Conservation (phyloP, 2,113 vertebrate genomes). For the Sterna hirundo region DNA sequence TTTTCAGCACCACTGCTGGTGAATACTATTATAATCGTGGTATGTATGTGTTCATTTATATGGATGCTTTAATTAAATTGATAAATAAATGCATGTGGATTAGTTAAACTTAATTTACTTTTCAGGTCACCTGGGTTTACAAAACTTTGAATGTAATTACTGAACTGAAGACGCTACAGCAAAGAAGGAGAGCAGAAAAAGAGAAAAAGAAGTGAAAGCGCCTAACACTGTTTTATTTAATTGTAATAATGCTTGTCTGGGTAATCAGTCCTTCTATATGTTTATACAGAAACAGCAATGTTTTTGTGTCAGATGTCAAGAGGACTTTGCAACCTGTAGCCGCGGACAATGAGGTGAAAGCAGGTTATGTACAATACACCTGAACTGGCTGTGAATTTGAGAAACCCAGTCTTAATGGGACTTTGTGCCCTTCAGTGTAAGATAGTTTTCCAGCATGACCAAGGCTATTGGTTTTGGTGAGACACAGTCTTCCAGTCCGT, state of each 20-base stretch:
- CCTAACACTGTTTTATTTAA: neutral
- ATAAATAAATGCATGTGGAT: neutral
- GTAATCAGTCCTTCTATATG: neutral
- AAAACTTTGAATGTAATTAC: slow-evolving; percentile 89
- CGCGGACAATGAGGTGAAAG: neutral
- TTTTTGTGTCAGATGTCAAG: neutral
- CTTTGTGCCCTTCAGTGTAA: neutral
- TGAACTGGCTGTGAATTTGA: neutral
- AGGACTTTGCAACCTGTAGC: neutral
- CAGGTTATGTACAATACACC: neutral
- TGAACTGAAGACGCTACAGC: slow-evolving; percentile 85
- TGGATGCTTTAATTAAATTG: neutral
- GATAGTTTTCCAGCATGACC: neutral
- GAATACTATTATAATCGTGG: slow-evolving; percentile 92
- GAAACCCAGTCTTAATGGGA: neutral
- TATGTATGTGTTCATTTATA: slow-evolving; percentile 71
- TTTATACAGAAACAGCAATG: neutral
- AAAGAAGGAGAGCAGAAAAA: slow-evolving; percentile 77
- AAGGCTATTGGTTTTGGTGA: neutral
- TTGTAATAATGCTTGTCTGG: neutral
- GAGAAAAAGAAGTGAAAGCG: slow-evolving; percentile 61
- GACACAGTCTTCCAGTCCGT: neutral
- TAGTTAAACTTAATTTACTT: neutral
- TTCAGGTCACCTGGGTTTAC: slow-evolving; percentile 87
- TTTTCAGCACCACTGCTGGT: slow-evolving; percentile 89